Percentiles rank a stretch among this genome's conserved stretches.
Conservation (phyloP, 1,140 invertebrate species). For the Planococcus citri region DNA sequence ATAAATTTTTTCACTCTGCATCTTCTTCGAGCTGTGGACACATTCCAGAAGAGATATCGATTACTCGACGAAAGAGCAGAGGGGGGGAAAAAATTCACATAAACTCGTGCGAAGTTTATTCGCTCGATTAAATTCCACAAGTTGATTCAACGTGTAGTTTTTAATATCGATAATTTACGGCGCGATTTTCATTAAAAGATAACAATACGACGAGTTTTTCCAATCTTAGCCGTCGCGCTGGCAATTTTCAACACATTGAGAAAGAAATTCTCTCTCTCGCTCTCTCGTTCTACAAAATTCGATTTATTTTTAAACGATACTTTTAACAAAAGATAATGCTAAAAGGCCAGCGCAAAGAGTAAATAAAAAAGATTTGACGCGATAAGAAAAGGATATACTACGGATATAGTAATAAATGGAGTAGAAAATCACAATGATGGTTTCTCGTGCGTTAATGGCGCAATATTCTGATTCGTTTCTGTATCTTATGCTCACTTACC, state of each 20-base stretch:
- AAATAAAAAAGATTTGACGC: slow-evolving; percentile 8
- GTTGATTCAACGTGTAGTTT: too few species aligned
- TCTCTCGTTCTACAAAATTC: not conserved
- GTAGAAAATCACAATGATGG: slow-evolving; percentile 3
- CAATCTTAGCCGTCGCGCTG: not conserved
- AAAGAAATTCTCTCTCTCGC: too few species aligned
- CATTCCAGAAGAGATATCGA: too few species aligned
- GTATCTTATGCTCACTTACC: too few species aligned
- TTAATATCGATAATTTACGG: not conserved
- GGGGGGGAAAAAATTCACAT: too few species aligned
- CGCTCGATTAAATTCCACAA: too few species aligned
- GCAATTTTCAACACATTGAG: not conserved
- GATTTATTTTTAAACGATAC: not conserved
- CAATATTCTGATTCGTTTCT: not conserved
- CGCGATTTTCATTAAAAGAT: slow-evolving; percentile 1
- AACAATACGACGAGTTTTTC: not conserved
- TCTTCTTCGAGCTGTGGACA: too few species aligned
- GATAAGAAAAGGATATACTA: not conserved
- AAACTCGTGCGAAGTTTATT: too few species aligned
- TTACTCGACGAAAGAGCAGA: too few species aligned
- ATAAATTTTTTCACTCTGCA: too few species aligned
- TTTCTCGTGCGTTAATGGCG: not conserved
- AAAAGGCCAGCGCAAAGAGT: not conserved
- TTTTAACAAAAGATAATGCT: slow-evolving; percentile 1
- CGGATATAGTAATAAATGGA: slow-evolving; percentile 1